Conservation (phyloP, 35 echinoderm and acorn worm species). For the Lytechinus pictus region DNA sequence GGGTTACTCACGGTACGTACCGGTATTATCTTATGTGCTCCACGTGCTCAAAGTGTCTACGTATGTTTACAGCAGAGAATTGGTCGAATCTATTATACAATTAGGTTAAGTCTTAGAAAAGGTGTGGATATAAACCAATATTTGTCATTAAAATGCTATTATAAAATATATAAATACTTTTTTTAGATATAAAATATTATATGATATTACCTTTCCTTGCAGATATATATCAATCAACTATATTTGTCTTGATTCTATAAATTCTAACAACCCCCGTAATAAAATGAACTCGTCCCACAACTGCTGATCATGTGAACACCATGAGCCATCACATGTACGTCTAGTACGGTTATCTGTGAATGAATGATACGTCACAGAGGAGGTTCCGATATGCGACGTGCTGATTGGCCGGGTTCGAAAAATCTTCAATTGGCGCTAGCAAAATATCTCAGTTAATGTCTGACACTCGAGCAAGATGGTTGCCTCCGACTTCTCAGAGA, state of each 20-base stretch:
- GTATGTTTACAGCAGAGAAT: not conserved
- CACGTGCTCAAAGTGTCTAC: not conserved
- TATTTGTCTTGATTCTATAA: not conserved
- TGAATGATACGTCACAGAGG: slow-evolving; percentile 44
- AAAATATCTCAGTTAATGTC: slow-evolving; percentile 10
- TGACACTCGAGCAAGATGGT: slow-evolving; percentile 47
- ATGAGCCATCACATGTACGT: slow-evolving; percentile 15
- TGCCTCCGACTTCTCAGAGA: not conserved
- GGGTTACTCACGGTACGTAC: not conserved
- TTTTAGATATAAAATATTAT: not conserved
- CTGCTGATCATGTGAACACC: slow-evolving; percentile 49
- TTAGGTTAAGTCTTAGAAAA: not conserved
- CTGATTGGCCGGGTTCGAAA: no score
- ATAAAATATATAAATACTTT: not conserved
- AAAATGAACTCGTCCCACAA: not conserved
- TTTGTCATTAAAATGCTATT: not conserved
- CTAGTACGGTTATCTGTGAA: not conserved
- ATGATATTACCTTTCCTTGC: not conserved
- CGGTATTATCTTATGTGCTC: not conserved
- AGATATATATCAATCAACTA: not conserved
- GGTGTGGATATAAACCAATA: not conserved
- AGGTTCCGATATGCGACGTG: not conserved
- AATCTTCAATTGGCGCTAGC: not conserved
- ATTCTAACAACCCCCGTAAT: not conserved
- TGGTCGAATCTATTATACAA: not conserved